Evolutionary conservation across 2,113 vertebrate species (phyloP).

Genomic region (Amphilophus citrinellus): DNA sequence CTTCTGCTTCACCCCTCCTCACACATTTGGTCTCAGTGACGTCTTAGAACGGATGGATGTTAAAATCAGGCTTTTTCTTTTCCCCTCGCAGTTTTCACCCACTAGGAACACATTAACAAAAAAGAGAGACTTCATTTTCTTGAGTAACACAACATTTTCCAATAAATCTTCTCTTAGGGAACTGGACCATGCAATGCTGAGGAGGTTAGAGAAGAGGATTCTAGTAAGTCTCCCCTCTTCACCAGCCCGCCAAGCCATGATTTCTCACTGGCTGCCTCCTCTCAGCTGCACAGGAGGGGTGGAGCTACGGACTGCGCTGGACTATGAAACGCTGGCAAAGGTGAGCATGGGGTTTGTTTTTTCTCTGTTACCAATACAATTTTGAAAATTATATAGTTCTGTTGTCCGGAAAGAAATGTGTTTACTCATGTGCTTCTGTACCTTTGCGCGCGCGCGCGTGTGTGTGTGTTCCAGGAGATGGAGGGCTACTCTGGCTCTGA

Average conservation of each 20-base stretch:
- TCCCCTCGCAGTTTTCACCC: no score
- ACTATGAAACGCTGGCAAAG: conserved; percentile 86
- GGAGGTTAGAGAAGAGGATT: conserved; percentile 95
- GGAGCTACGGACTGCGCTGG: conserved; percentile 85
- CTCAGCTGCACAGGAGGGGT: conserved; percentile 82
- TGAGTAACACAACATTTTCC: not conserved
- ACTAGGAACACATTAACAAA: not conserved
- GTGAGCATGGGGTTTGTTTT: conserved; percentile 65
- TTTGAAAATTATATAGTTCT: not conserved
- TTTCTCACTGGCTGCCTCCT: conserved; percentile 92
- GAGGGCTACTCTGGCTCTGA: conserved; percentile 96
- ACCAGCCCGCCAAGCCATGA: conserved; percentile 89
- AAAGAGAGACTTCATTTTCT: no score
- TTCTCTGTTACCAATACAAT: not conserved
- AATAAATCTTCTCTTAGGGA: conserved; percentile 83
- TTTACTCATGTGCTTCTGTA: not conserved
- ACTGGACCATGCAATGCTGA: conserved; percentile 92
- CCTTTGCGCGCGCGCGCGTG: not conserved
- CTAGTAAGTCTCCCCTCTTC: conserved; percentile 89
- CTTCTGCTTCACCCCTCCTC: not conserved
- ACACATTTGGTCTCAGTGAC: not conserved
- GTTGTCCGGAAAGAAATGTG: not conserved
- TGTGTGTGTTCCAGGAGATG: conserved; percentile 80
- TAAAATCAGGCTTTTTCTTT: not conserved
- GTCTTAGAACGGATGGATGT: not conserved